Evolutionary conservation across 1,140 invertebrate species (phyloP), one percentile per base, ranked within the genome.

Genomic region (Drosophila repletoides): DNA sequence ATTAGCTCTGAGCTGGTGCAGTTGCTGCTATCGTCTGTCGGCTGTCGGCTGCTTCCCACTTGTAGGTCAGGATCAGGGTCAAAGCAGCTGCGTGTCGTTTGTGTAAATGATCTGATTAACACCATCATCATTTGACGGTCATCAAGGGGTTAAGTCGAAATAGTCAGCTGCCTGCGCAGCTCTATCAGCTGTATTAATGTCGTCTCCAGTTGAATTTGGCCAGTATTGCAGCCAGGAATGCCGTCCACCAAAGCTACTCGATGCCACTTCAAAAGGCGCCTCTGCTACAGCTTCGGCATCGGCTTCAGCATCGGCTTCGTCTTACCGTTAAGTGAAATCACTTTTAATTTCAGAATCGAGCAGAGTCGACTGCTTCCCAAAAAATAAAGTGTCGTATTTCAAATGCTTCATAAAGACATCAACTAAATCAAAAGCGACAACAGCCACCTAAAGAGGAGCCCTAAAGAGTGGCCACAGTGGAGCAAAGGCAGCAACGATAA

Each of bases 351-450:
- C 81, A 51, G 38, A 59, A 40, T 26, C 58, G 26, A 52, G 29
- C 12, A 33, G 38, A 46, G 6, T 58, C 70, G 45, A 43, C 34
- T 31, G 53, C 36, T 33, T 29, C 10, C 48, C 46, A 29, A 52
- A 46, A 65, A 73, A 74, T 71, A 83, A 86, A 86, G 80, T 86
- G 81, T 86, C 80, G 80, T 86, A 49, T 86, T 86, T 86, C 80
- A 86, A 86, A 86, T 86, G 80, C 76, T 84, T 80, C 80, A 84
- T 86, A 86, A 86, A 86, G 80, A 86, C 80, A 86, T 86, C 80
- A 86, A 86, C 80, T 86, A 86, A 86, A 86, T 86, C 80, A 86
- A 86, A 69, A 86, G 75, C 72, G 80, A 86, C 80, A 86, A 86
- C 71, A 79, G 77, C 65, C 66, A 67, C 79, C 70, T 60, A 76